Base-by-base conservation (phyloP, 2,113 vertebrate species). In the Alexandromys fortis region DNA sequence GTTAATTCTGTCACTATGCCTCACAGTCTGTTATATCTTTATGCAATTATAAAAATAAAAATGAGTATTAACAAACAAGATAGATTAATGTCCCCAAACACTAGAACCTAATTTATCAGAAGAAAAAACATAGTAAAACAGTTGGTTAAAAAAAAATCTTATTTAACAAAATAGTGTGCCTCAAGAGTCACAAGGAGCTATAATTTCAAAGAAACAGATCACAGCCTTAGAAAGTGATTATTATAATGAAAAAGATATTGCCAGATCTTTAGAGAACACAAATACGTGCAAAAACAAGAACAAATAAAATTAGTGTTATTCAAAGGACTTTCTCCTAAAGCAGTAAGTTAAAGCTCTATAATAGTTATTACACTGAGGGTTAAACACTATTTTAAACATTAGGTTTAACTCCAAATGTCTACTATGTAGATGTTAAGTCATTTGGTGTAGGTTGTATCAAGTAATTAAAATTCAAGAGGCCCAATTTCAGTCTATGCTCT, bases 1-100 rank as follows among this genome's bases (percentile, higher is more conserved):
- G 68, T 49, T 24, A 91, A 86, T 22, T 94, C 7, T 87, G 52
- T 75, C 90, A 97, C 22, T 1, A 0, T 0, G 58, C 45, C 58
- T 55, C 38, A 75, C 38, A 75, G 14, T 89, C n/a, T 78, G 38
- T 85, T 77, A 55, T 3, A 0, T 86, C 52, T 85, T 94, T 26
- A 70, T 94, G 78, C 67, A 97, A 86, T 72, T 92, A 92, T 21
- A 92, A 91, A 58, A 96, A 92, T 21, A 92, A 91, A 58, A 96
- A 79, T 1, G 77, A 30, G 8, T 61, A 97, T 88, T 85, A 86
- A 89, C 30, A 92, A 90, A 89, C 42, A 91, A 72, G 52, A n/a
- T 76, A 3, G n/a, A 93, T 85, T 97, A 95, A 94, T 75, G 91
- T 65, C 45, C 30, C 49, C 94, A 11, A 33, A 92, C 21, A 81